Conservation (phyloP, 2,113 vertebrate species). For the pig (Sus scrofa) region DNA sequence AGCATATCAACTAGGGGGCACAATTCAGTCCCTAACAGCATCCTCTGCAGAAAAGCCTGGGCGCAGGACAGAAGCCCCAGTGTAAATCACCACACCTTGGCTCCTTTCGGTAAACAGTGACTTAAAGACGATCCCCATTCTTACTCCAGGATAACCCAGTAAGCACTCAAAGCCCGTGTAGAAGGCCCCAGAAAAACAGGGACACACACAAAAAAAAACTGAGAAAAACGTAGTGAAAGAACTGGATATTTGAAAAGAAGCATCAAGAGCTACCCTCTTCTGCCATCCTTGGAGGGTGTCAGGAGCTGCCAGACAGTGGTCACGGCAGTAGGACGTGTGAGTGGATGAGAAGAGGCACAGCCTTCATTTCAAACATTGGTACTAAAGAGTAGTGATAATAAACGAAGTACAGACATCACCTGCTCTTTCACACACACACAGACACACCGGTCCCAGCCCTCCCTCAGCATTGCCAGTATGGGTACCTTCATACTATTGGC, state of each 20-base stretch:
- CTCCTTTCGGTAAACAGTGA: background rate
- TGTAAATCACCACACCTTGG: background rate
- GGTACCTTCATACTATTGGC: background rate
- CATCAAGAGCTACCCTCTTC: background rate
- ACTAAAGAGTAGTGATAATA: background rate
- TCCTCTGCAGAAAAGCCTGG: background rate
- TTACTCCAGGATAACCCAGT: background rate
- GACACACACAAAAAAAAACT: background rate
- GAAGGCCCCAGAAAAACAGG: background rate
- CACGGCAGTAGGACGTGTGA: rapidly evolving
- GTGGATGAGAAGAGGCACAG: background rate
- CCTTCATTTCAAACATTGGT: background rate
- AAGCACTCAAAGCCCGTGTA: background rate
- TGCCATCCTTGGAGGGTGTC: background rate
- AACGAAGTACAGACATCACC: background rate
- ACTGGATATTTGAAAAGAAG: constrained; percentile 15
- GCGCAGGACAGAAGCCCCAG: background rate
- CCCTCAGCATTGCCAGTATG: background rate
- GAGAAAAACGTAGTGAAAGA: background rate
- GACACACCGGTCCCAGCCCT: background rate
- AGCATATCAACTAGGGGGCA: background rate
- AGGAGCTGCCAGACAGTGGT: background rate
- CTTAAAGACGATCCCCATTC: background rate
- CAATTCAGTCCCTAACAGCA: background rate
- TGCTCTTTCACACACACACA: rapidly evolving